Base-by-base conservation (phyloP, 2,888 invertebrate genomes). In the Masnerella sp. region DNA sequence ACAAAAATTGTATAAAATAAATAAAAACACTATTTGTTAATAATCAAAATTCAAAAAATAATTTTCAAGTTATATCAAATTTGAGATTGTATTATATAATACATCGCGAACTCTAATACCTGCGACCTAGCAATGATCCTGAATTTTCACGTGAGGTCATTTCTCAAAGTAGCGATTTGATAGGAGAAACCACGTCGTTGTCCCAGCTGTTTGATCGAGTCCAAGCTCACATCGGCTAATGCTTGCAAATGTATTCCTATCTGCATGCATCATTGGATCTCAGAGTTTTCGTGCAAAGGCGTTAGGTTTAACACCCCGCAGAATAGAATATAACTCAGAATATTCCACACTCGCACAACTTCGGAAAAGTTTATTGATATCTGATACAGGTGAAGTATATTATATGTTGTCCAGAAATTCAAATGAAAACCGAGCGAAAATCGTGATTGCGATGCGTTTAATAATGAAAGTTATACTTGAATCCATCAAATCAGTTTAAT, bases 241-340 rank as follows among this genome's bases (percentile, higher is more conserved):
- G 78, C 79, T 85, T 83, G 83, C 84, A 84, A 85, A 84, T 85
- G 80, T 78, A 81, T 82, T 82, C 81, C 54, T 74, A 58, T 54
- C 72, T 47, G 61, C 74, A 72, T 77, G 76, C 80, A 82, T 82
- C 81, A 81, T 78, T 73, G 78, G 76, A 51, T 74, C 52, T 52
- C 30, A 42, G 54, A 67, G 61, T 68, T 61, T 71, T 43, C 58
- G 43, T 11, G n/a, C 51, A 14, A 34, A 64, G 52, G 62, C 54
- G 58, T 71, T 45, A 34, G 32, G 34, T 59, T 58, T 56, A 62
- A 59, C 52, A 65, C 52, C 40, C 51, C 52, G 56, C 7, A 42
- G 38, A 43, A 52, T 38, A 20, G 43, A 45, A 68, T 59, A 52
- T 43, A 36, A 58, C 47, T 65, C 5, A 2, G 25, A 40, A 67